Conservation (phyloP, 2,797 vertebrate species). For the Nasua narica region DNA sequence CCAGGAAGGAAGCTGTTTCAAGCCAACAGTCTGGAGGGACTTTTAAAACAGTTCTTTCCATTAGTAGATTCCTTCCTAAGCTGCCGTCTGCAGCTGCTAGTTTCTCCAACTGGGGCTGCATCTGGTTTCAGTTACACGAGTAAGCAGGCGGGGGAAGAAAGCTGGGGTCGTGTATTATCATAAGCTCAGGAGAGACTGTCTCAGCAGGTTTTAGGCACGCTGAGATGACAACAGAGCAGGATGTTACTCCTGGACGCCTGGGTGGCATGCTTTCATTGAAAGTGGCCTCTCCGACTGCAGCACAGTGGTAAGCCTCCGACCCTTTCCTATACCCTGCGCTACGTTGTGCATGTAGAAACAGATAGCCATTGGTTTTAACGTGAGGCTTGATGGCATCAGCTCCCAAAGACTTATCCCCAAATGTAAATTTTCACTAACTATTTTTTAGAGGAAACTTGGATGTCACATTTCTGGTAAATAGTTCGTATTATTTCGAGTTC, state of each 20-base stretch:
- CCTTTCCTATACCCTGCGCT: too few relatives aligned
- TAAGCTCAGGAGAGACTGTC: background rate
- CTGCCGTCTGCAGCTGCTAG: background rate
- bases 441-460: background rate
- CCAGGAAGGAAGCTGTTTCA: background rate
- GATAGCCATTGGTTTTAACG: background rate
- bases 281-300: background rate
- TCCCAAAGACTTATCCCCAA: background rate
- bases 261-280: background rate
- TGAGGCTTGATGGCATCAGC: background rate
- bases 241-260: background rate
- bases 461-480: background rate
- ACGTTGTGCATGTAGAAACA: fast-evolving
- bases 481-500: background rate
- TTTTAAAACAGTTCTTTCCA: background rate
- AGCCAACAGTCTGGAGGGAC: background rate
- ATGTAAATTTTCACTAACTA: background rate
- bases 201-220: background rate
- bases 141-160: background rate
- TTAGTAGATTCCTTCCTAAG: background rate
- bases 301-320: background rate
- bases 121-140: background rate
- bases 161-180: background rate
- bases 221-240: background rate
- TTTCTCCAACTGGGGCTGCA: background rate